Evolutionary conservation across 2,113 vertebrate species (phyloP).

Genomic region (Myanophis thanlyinensis): DNA sequence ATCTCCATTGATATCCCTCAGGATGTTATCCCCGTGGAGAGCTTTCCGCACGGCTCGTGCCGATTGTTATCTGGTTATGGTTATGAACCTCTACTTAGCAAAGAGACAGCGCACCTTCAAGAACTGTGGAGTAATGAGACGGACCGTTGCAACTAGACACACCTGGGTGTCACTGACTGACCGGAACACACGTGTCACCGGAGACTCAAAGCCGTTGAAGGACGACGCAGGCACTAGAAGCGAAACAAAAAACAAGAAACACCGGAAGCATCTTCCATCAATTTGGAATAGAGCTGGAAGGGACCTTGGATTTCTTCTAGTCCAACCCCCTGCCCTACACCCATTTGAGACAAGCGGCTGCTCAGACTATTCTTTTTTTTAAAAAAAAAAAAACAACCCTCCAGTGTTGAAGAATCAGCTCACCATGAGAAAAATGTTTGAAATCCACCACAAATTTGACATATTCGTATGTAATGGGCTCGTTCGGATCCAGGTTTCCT

Average conservation of each 20-base stretch:
- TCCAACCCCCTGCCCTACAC: no score
- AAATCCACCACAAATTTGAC: conserved; percentile 91
- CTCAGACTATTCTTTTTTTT: no score
- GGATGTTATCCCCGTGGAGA: neutral
- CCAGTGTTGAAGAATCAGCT: conserved; percentile 43
- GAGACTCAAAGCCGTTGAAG: conserved; percentile 80
- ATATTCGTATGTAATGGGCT: conserved; percentile 80
- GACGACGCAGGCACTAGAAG: conserved; percentile 82
- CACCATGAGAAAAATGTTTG: conserved; percentile 87
- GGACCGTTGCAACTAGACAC: conserved; percentile 88
- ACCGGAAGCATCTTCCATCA: neutral
- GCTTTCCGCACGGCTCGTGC: no score
- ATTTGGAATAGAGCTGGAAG: conserved; percentile 10
- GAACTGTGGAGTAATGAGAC: conserved; percentile 79
- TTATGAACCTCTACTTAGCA: no score
- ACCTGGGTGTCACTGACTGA: conserved; percentile 84
- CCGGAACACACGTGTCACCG: conserved; percentile 76
- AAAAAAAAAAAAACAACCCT: no score
- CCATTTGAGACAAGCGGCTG: no score
- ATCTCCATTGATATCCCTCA: neutral
- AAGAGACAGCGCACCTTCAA: conserved; percentile 73
- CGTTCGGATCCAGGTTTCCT: conserved; percentile 77
- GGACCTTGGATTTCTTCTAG: neutral
- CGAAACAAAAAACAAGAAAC: conserved; percentile 47
- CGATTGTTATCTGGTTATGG: neutral